Evolutionary conservation across 2,888 invertebrate genomes (phyloP), one percentile per base, ranked within the genome.

Genomic region (Brassicogethes aeneus): DNA sequence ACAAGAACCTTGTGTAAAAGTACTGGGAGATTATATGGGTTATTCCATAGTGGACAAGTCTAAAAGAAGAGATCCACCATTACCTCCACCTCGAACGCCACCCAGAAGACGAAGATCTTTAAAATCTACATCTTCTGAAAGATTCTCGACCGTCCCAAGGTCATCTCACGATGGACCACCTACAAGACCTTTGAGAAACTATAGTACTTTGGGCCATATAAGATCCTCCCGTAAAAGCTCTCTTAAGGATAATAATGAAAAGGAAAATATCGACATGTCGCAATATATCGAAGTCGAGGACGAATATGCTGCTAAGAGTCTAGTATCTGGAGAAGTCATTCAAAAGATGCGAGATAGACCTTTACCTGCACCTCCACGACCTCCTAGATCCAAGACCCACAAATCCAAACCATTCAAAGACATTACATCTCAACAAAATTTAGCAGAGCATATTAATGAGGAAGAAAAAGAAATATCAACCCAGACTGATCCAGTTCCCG

Each of bases 291-390:
- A 79, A 65, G 76, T 79, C 38, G 70, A 74, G 41, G 73, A 76
- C 48, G 78, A 77, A 17, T n/a, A n/a, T n/a, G 61, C 57, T 34
- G 68, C 47, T 73, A 77, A 78, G 53, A 75, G 80, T 56, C 67
- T 88, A 35, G 78, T 83, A 46, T 85, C 85, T 14, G 86, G 84
- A 5, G 82, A 82, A 45, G 73, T 87, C 33, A 74, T 89, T 2
- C 82, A 78, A 55, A 87, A 82, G 70, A 90, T 91, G 82, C 85
- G 86, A 67, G 82, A 82, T 52, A 74, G 91, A 47, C 91, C 91
- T 0, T 65, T 91, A 48, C 91, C 91, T 1, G 82, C 91, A 2
- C 91, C 91, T 0, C 91, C 91, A 2, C 72, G 89, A 42, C 90
- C 90, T 29, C 87, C 88, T 0, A 75, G 89, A 44, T n/a, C n/a